phyloP scores from a whole-genome alignment of 2,888 invertebrate species.

The Coronaproctus castanopsis region DNA sequence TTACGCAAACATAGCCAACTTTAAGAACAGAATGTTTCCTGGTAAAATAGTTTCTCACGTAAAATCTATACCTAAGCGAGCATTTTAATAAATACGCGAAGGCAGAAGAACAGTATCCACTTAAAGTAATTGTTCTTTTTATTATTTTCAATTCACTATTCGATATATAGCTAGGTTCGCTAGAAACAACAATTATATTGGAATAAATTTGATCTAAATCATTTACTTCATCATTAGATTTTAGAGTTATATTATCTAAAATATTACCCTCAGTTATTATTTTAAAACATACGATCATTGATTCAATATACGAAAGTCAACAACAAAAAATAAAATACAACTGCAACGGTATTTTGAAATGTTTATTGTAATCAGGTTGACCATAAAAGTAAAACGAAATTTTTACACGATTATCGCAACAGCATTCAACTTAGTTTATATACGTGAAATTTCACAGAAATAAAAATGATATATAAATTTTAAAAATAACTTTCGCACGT shows the following conservation, averaged over 20 bases:
- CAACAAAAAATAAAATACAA: no score
- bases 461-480: no score
- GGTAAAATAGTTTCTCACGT: constrained; percentile 1
- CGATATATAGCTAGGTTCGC: no score
- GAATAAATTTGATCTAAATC: background rate
- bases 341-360: no score
- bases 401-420: no score
- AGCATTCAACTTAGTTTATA: no score
- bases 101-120: constrained; percentile 6
- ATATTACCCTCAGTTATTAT: background rate
- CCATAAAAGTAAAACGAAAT: no score
- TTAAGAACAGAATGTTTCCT: background rate
- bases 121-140: constrained; percentile 4
- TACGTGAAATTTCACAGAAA: no score
- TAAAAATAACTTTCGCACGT: no score
- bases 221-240: background rate
- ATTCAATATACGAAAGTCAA: no score
- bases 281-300: background rate
- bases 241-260: background rate
- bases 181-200: no score
- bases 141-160: background rate
- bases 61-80: background rate
- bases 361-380: no score
- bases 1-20: background rate
- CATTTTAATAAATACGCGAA: constrained; percentile 3